Evolutionary conservation across 2,113 vertebrate species (phyloP).

Genomic region (Prietella phreatophila): DNA sequence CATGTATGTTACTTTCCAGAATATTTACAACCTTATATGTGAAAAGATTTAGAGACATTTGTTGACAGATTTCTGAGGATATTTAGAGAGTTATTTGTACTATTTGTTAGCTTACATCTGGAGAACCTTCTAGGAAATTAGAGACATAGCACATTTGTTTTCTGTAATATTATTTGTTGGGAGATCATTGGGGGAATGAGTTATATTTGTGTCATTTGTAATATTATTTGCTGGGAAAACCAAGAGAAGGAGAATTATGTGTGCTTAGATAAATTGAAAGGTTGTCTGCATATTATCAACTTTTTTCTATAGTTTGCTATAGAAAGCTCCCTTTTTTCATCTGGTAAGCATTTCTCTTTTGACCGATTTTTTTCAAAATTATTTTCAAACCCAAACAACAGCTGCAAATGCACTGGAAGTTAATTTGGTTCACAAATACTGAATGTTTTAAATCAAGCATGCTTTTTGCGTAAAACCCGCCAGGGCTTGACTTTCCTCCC

Average conservation of each 20-base stretch:
- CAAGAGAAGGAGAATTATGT: neutral
- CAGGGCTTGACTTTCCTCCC: neutral
- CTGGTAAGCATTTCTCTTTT: neutral
- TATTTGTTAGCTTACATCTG: neutral
- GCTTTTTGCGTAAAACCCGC: neutral
- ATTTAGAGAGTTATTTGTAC: neutral
- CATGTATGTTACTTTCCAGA: neutral
- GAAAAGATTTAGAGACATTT: neutral
- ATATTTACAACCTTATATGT: neutral
- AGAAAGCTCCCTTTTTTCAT: constrained; percentile 7
- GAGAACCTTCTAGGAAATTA: neutral
- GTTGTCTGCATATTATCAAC: neutral
- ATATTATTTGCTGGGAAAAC: neutral
- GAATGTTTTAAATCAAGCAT: constrained; percentile 13
- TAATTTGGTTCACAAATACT: neutral
- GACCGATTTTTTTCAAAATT: neutral
- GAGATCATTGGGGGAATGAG: neutral
- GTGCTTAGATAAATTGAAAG: neutral
- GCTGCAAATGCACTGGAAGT: neutral
- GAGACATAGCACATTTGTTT: neutral
- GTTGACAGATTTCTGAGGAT: neutral
- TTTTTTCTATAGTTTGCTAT: neutral
- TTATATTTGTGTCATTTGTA: neutral
- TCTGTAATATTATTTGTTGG: neutral
- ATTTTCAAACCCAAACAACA: constrained; percentile 12